Base-by-base conservation (phyloP, 2,797 vertebrate species). In the Myotis daubentonii region DNA sequence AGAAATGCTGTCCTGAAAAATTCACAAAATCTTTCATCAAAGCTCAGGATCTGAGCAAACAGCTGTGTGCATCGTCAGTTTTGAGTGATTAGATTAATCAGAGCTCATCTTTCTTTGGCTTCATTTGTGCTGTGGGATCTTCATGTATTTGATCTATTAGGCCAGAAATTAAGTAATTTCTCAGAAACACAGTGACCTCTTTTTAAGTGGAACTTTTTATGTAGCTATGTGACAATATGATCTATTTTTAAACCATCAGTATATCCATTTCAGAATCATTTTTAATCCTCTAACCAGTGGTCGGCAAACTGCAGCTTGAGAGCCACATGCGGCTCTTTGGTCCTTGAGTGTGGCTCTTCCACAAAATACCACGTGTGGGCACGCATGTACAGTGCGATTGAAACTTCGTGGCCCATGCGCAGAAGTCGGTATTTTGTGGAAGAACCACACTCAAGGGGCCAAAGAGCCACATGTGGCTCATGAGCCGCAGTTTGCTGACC, bases 61-160 rank as follows among this genome's bases (percentile, higher is more conserved):
- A 83, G n/a, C 79, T 87, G 22, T 66, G 53, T 75, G 38, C 3
- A 22, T n/a, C 23, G 3, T 49, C 65, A 93, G 36, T 33, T 68
- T 70, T 71, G 16, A 79, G 51, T 8, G 33, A 93, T 44, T 33
- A 79, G 93, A 94, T 68, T 89, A 96, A 95, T 91, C 76, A 93
- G 79, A 70, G 84, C 33, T 53, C 66, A 68, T 33, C 83, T 74
- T 93, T 76, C 30, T 84, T 91, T 55, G 76, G 15, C 36, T 93
- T 84, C n/a, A 30, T 53, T 30, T 89, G 30, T 51, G 36, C 23
- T 1, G 0, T 91, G 41, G 66, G 87, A 84, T 79, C 53, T 22
- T 93, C 33, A 47, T 62, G 25, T 62, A 30, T 76, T 79, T 72
- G 74, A 93, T 82, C 44, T 36, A 49, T 41, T 71, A 83, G 72